Base-by-base conservation (phyloP, 2,888 invertebrate genomes). In the Prosapia bicincta region DNA sequence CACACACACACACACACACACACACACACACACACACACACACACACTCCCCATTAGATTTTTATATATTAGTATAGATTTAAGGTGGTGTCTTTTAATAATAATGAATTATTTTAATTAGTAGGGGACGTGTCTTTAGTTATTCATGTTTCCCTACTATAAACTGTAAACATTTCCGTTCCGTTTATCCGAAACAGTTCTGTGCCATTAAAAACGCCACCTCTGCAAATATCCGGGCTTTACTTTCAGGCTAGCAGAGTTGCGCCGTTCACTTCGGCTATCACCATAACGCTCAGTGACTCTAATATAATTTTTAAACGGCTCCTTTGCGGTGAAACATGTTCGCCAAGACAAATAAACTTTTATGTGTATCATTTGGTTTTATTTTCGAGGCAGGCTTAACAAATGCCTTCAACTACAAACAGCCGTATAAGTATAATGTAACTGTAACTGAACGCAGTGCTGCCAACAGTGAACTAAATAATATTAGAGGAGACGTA, bases 241-340 rank as follows among this genome's bases (percentile, higher is more conserved):
- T 54, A 54, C 54, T 54, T 54, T 3, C 20, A 54, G 54, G 54
- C 20, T 20, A 20, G 54, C 5, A 54, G 20, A 13, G 3, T 54
- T 54, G 6, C 20, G 20, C 20, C 13, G 10, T 9, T 20, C 20
- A 54, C 20, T 54, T 54, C 54, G 20, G 54, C 20, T 54, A 10
- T 54, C 54, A 54, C 20, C 3, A 13, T 13, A 13, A 20, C 54
- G 54, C 54, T 54, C 20, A 54, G 20, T 20, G 54, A 20, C 20
- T 54, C n/a, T 54, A 54, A 54, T 54, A 54, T 54, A 54, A 54
- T 54, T 54, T 54, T 54, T 54, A 54, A 54, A 54, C 54, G n/a
- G 54, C 54, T 20, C 54, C 54, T 5, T 54, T 54, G 20, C 13
- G 54, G 54, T 54, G 20, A 54, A 54, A 54, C 54, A 54, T 54